These are phyloP conservation scores for Prionace glauca DNA, from an alignment of 2,797 vertebrate genomes.

Conservation along the genomic window DNA sequence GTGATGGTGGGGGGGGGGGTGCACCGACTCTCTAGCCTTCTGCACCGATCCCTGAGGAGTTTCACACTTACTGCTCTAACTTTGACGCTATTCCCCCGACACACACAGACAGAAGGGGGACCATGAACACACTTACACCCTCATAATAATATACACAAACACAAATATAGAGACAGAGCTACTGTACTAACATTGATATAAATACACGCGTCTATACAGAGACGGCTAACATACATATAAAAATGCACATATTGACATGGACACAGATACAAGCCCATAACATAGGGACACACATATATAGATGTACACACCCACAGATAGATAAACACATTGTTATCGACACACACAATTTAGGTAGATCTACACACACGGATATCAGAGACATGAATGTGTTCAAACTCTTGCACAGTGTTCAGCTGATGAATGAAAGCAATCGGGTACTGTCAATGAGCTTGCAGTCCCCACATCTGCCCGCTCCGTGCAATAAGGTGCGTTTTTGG, in stretches of 20 bases:
- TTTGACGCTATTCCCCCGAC: not conserved
- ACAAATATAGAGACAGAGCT: not conserved
- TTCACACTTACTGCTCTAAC: not conserved
- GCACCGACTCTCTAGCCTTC: too few species aligned
- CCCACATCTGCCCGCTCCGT: not conserved
- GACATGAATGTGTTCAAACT: not conserved
- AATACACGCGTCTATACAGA: not conserved
- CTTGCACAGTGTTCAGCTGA: not conserved
- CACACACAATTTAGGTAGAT: not conserved
- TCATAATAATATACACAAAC: not conserved
- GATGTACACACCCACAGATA: not conserved
- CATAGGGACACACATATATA: not conserved
- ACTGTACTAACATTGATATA: not conserved
- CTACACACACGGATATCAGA: too few species aligned
- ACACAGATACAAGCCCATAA: not conserved
- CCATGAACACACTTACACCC: not conserved
- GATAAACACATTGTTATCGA: not conserved
- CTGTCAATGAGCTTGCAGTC: not conserved
- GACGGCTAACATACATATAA: not conserved
- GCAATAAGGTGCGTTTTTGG: not conserved
- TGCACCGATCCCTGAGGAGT: too few species aligned
- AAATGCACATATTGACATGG: not conserved
- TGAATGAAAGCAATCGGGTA: not conserved
- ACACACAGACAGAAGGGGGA: not conserved
- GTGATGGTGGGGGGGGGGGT: not conserved